Evolutionary conservation across 1,140 invertebrate genomes (phyloP).

Genomic region (Cyrtorhinus lividipennis): DNA sequence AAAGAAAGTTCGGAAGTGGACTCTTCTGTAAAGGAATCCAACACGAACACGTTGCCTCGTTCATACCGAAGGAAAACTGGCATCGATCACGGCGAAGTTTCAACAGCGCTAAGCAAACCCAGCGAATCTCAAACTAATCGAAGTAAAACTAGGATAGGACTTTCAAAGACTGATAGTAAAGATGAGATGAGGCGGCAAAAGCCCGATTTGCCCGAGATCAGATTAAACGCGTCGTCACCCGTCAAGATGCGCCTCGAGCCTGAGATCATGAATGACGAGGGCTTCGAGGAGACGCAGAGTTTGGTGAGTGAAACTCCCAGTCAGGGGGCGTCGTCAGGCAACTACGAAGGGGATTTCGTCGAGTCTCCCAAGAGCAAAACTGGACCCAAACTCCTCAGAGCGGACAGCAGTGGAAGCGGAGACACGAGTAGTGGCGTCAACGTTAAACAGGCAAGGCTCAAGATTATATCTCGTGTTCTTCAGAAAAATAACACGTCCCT

Average conservation of each 20-base stretch:
- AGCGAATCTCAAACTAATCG: conserved; percentile 9
- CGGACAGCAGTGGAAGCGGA: conserved; percentile 28
- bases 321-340: conserved; percentile 58
- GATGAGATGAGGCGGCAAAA: not conserved
- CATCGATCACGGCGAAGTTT: conserved; percentile 21
- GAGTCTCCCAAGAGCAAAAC: conserved; percentile 27
- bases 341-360: conserved; percentile 46
- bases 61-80: conserved; percentile 19
- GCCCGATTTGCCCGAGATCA: conserved; percentile 30
- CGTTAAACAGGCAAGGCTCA: conserved; percentile 19
- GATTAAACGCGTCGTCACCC: conserved; percentile 28
- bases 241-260: conserved; percentile 36
- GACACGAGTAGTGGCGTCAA: conserved; percentile 24
- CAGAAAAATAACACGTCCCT: too few relatives aligned
- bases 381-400: conserved; percentile 21
- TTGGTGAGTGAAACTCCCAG: conserved; percentile 69
- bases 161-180: conserved; percentile 7
- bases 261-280: conserved; percentile 62
- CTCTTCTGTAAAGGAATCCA: not conserved
- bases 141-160: not conserved
- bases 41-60: conserved; percentile 21
- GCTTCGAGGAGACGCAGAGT: conserved; percentile 77
- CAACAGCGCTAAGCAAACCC: conserved; percentile 18
- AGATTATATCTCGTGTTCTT: too few relatives aligned
- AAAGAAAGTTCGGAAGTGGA: conserved; percentile 17